A percentile compares a stretch with the other conserved stretches of the same genome.
phyloP scores from a whole-genome alignment of 2,113 vertebrate species.

The Paracanthobrama guichenoti region DNA sequence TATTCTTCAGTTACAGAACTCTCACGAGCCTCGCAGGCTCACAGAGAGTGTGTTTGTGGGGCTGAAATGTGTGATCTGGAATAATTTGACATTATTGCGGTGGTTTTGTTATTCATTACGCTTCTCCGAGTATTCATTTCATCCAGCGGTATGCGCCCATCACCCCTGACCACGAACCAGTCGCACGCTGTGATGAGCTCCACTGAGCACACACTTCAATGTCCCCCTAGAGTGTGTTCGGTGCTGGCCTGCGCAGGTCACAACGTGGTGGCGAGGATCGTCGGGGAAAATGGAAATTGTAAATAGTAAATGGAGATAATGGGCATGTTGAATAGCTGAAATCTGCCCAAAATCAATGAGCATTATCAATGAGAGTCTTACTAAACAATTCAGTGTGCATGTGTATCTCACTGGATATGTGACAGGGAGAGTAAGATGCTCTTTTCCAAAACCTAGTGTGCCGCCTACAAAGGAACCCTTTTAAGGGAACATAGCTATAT shows the following conservation, averaged over 20 bases:
- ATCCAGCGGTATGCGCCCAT: conserved; percentile 3
- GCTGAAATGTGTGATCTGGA: conserved; percentile 19
- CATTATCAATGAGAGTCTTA: conserved; percentile 42
- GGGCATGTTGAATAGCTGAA: conserved; percentile 24
- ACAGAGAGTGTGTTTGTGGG: conserved; percentile 3
- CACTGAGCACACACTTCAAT: conserved; percentile 45
- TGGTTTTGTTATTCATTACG: conserved; percentile 41
- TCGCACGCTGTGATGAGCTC: conserved; percentile 16
- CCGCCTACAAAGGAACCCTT: background rate
- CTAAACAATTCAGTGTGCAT: conserved; percentile 11
- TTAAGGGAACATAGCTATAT: background rate
- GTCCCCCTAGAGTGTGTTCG: background rate
- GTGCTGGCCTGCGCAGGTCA: background rate
- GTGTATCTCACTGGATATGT: background rate
- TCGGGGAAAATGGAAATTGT: conserved; percentile 41
- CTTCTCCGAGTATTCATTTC: conserved; percentile 47
- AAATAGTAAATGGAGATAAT: conserved; percentile 49
- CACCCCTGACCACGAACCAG: conserved; percentile 37
- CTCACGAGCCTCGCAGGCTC: background rate
- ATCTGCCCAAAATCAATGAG: conserved; percentile 31
- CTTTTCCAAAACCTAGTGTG: background rate
- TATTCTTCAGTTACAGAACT: conserved; percentile 58
- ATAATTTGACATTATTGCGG: conserved; percentile 45
- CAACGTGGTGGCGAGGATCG: background rate
- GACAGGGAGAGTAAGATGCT: background rate